Evolutionary conservation across 2,888 invertebrate genomes (phyloP).

Genomic region (Pteria penguin): DNA sequence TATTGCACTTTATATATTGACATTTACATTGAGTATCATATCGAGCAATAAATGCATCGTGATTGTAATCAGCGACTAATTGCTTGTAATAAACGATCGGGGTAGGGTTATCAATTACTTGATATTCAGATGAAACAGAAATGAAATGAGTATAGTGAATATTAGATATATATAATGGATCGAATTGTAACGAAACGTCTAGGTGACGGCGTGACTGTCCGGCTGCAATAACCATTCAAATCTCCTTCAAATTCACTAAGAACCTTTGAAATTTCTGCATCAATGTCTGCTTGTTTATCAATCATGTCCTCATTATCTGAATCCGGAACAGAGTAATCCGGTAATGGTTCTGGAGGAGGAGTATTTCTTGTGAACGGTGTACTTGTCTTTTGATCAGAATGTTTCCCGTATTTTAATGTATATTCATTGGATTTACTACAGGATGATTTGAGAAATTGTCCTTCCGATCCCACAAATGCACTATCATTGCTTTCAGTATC

Average conservation of each 20-base stretch:
- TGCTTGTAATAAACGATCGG: no score
- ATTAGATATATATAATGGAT: constrained; percentile 34
- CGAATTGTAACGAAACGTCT: constrained; percentile 24
- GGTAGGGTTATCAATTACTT: no score
- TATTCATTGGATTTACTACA: not conserved
- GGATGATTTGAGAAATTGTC: constrained; percentile 21
- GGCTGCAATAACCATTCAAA: constrained; percentile 34
- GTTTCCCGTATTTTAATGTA: not conserved
- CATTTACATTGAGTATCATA: no score
- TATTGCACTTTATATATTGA: no score
- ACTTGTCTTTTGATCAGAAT: constrained; percentile 4
- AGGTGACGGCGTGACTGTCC: constrained; percentile 9
- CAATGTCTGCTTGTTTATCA: not conserved
- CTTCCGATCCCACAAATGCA: constrained; percentile 42
- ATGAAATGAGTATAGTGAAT: no score
- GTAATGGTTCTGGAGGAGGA: constrained; percentile 21
- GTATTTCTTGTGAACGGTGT: not conserved
- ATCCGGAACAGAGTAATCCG: constrained; percentile 32
- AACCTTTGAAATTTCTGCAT: constrained; percentile 32
- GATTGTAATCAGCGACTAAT: no score
- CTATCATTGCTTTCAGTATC: constrained; percentile 39
- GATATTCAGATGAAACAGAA: no score
- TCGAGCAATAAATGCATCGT: no score
- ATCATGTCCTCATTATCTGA: not conserved
- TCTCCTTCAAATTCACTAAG: constrained; percentile 40